Evolutionary conservation across 92 coral and sea anemone species (phyloP).

Genomic region (Isaurus tuberculatus): DNA sequence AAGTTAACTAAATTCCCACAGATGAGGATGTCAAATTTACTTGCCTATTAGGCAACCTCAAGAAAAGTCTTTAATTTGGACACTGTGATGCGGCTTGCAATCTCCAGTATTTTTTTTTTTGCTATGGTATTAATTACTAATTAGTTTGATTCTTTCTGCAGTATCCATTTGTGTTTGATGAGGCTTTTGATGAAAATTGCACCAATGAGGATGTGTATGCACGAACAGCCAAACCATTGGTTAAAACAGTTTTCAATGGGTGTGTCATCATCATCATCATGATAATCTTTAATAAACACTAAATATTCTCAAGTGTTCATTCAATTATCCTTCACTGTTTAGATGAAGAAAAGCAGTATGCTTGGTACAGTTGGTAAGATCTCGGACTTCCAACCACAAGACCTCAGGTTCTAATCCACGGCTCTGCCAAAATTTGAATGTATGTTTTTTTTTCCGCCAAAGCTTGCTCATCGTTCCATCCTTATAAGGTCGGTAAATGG

Average conservation of each 20-base stretch:
- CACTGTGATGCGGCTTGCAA: too few relatives aligned
- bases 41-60: too few relatives aligned
- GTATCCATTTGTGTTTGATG: conserved; percentile 90
- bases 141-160: conserved; percentile 24
- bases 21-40: too few relatives aligned
- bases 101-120: too few relatives aligned
- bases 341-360: too few relatives aligned
- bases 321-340: neutral
- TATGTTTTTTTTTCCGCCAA: neutral
- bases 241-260: conserved; percentile 80
- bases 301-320: neutral
- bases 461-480: too few relatives aligned
- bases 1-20: too few relatives aligned
- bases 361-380: too few relatives aligned
- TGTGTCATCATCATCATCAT: neutral
- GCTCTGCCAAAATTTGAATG: neutral
- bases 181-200: conserved; percentile 79
- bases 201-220: conserved; percentile 71
- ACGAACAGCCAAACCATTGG: conserved; percentile 79
- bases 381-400: too few relatives aligned
- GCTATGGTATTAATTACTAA: too few relatives aligned
- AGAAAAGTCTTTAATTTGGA: too few relatives aligned
- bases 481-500: too few relatives aligned
- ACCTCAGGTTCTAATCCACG: neutral
- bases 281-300: neutral